phyloP scores from a whole-genome alignment of 2,113 vertebrate genomes.

The Pholis gunnellus region DNA sequence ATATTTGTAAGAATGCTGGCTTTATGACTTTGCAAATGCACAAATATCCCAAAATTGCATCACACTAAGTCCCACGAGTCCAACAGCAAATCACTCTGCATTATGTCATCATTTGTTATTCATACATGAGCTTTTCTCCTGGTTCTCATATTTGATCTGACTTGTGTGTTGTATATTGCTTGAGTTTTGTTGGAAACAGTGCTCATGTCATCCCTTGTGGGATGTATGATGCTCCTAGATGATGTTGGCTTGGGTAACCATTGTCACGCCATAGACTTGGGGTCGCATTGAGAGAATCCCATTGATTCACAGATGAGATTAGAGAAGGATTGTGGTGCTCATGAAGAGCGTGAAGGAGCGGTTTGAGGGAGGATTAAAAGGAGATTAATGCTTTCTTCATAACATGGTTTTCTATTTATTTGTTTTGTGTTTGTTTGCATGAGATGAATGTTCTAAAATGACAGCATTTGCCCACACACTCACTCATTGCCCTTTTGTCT shows the following conservation, averaged over 20 bases:
- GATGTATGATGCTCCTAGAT: conserved; percentile 23
- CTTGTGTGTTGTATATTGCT: neutral
- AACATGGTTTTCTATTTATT: neutral
- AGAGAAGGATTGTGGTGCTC: conserved; percentile 28
- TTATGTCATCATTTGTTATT: conserved; percentile 17
- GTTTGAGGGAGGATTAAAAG: conserved; percentile 11
- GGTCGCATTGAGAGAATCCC: conserved; percentile 18
- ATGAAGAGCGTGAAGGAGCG: conserved; percentile 12
- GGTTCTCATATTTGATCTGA: neutral
- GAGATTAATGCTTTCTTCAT: neutral
- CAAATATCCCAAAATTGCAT: neutral
- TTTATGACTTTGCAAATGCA: neutral
- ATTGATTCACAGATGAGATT: conserved; percentile 51
- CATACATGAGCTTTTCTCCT: conserved; percentile 2
- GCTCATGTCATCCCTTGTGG: conserved; percentile 6
- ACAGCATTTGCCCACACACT: conserved; percentile 34
- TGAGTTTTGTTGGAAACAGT: conserved; percentile 5
- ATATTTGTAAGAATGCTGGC: neutral
- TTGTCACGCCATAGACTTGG: conserved; percentile 2
- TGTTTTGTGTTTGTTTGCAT: neutral
- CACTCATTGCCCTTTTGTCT: conserved; percentile 29
- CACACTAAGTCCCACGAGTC: neutral
- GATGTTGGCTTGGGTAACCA: conserved; percentile 28
- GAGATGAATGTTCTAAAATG: conserved; percentile 32
- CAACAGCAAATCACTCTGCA: neutral